Percentiles rank a stretch among this genome's conserved stretches.
Evolutionary conservation across 2,797 vertebrate genomes (phyloP).

Genomic region (Falco novaeseelandiae): DNA sequence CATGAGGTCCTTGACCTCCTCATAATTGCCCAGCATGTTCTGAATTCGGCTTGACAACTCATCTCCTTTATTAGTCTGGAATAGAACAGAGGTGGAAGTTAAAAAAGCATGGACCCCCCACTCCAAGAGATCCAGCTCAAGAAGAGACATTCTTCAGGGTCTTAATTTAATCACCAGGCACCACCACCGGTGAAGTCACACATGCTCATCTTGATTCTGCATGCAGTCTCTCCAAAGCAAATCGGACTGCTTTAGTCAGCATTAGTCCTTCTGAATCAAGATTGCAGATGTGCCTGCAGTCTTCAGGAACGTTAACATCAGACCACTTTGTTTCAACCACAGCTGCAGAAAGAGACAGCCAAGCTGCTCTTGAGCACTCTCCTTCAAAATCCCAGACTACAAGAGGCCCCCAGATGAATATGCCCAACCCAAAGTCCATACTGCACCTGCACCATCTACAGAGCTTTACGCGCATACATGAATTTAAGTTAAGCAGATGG

Average conservation of each 20-base stretch:
- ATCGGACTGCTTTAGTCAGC: background rate
- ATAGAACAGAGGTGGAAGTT: background rate
- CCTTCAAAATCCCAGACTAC: background rate
- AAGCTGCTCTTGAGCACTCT: background rate
- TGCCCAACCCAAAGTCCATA: background rate
- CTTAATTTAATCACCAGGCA: background rate
- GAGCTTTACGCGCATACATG: background rate
- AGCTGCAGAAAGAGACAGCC: background rate
- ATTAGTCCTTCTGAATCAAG: background rate
- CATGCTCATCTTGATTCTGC: background rate
- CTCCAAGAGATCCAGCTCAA: background rate
- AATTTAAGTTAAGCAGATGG: background rate
- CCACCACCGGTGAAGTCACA: background rate
- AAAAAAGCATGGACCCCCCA: background rate
- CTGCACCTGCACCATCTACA: background rate
- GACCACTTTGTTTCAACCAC: background rate
- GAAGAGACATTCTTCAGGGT: background rate
- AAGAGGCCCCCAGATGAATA: background rate
- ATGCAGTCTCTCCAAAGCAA: background rate
- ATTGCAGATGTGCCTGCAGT: background rate
- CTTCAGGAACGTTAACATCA: background rate
- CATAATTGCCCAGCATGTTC: slow-evolving; percentile 93
- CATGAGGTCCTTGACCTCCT: slow-evolving; percentile 85
- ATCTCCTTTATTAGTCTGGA: slow-evolving; percentile 91
- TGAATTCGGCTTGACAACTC: slow-evolving; percentile 91